Conservation (phyloP, 2,888 invertebrate genomes). For the Synergus umbraculus region DNA sequence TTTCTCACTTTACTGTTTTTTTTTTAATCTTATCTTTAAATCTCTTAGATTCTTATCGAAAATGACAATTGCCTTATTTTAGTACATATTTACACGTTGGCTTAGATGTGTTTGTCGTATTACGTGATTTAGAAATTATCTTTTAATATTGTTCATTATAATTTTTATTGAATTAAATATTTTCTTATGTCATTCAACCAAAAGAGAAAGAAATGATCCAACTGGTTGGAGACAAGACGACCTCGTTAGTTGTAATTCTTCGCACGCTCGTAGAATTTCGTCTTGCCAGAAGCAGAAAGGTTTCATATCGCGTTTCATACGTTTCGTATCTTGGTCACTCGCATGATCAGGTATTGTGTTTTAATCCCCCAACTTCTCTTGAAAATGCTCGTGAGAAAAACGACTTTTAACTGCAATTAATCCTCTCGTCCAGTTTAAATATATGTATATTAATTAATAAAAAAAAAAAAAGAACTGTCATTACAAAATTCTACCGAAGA, state of each 20-base stretch:
- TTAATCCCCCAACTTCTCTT: conserved; percentile 32
- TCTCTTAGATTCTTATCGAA: background rate
- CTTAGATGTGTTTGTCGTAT: background rate
- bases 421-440: background rate
- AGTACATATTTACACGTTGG: background rate
- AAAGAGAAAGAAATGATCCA: conserved; percentile 10
- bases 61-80: background rate
- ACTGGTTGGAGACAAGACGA: conserved; percentile 13
- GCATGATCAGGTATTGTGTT: conserved; percentile 34
- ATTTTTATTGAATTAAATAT: background rate
- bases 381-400: conserved; percentile 37
- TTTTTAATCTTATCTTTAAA: background rate
- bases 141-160: background rate
- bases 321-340: conserved; percentile 34
- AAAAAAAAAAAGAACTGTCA: background rate
- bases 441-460: background rate
- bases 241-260: conserved; percentile 34
- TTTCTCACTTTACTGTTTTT: background rate
- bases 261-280: conserved; percentile 43
- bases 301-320: conserved; percentile 42
- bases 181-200: background rate
- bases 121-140: background rate
- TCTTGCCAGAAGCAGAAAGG: conserved; percentile 32
- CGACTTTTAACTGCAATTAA: background rate
- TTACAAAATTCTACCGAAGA: background rate